Percentiles rank a stretch among this genome's conserved stretches.
phyloP scores from a whole-genome alignment of 2,797 vertebrate species.

The Poeciliopsis gracilis region DNA sequence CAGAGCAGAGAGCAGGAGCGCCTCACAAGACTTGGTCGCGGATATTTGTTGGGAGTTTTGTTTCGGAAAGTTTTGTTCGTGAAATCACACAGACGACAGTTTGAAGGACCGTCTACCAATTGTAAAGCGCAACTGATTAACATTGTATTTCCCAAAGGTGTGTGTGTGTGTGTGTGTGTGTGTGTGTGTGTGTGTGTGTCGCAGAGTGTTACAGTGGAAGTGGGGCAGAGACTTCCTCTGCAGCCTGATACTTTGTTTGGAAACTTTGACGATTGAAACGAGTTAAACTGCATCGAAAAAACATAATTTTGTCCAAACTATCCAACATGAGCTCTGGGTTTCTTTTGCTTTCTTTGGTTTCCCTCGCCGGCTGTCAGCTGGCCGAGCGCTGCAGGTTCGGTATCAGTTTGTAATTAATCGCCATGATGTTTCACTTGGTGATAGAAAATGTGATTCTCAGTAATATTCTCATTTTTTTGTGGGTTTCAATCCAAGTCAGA shows the following conservation, averaged over 20 bases:
- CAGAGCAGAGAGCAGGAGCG: slow-evolving; percentile 17
- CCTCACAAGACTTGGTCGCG: background rate
- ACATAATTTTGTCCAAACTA: background rate
- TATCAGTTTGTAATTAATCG: too few relatives aligned
- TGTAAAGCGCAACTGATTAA: slow-evolving; percentile 20
- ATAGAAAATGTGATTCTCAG: too few relatives aligned
- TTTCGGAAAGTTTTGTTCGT: slow-evolving; percentile 5
- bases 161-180: background rate
- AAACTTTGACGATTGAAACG: background rate
- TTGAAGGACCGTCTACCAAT: slow-evolving; percentile 5
- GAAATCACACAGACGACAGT: slow-evolving; percentile 11
- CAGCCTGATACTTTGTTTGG: background rate
- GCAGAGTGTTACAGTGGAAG: background rate
- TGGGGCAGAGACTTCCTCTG: background rate
- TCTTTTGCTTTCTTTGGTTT: too few relatives aligned
- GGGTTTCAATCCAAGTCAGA: too few relatives aligned
- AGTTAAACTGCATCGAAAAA: background rate
- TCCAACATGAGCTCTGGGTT: too few relatives aligned
- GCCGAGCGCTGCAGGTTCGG: too few relatives aligned
- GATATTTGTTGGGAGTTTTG: slow-evolving; percentile 34
- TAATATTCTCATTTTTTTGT: too few relatives aligned
- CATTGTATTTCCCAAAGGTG: slow-evolving; percentile 8
- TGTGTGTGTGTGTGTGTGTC: background rate
- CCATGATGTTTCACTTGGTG: too few relatives aligned
- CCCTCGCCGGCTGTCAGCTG: too few relatives aligned